Evolutionary conservation across 2,113 vertebrate genomes (phyloP).

Genomic region (Actenoides hombroni): DNA sequence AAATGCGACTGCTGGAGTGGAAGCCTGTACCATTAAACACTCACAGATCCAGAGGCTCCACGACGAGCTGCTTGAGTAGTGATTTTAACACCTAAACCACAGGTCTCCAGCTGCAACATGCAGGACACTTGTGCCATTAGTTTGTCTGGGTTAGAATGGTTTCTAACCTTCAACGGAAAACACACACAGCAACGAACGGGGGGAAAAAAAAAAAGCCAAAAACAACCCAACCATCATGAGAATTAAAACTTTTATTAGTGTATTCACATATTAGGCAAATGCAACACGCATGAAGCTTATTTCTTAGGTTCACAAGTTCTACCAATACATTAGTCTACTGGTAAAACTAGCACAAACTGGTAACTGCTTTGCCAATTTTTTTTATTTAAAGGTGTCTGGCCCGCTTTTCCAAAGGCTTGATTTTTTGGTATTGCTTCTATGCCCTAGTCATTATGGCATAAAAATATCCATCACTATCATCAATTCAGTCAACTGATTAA

Average conservation of each 20-base stretch:
- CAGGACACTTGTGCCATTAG: background rate
- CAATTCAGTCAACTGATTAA: conserved; percentile 36
- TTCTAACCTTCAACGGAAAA: background rate
- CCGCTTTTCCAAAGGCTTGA: conserved; percentile 25
- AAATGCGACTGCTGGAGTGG: background rate
- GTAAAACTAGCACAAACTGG: conserved; percentile 82
- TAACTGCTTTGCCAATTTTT: conserved; percentile 73
- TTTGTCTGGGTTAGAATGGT: background rate
- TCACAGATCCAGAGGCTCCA: background rate
- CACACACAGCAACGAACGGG: background rate
- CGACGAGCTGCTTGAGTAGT: accelerated
- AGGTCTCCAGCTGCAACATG: background rate
- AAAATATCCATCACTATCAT: conserved; percentile 34
- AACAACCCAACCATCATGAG: conserved; percentile 53
- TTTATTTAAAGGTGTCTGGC: conserved; percentile 22
- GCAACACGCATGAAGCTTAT: conserved; percentile 89
- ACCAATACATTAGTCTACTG: conserved; percentile 85
- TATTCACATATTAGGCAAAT: conserved; percentile 94
- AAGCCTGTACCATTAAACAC: background rate
- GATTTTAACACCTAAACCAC: background rate
- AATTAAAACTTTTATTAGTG: conserved; percentile 94
- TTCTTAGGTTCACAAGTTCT: conserved; percentile 83
- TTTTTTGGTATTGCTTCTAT: conserved; percentile 74
- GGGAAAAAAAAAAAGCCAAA: background rate
- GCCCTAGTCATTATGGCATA: conserved; percentile 58